Conservation (phyloP, 2,888 invertebrate genomes). For the Bombyx huttoni region DNA sequence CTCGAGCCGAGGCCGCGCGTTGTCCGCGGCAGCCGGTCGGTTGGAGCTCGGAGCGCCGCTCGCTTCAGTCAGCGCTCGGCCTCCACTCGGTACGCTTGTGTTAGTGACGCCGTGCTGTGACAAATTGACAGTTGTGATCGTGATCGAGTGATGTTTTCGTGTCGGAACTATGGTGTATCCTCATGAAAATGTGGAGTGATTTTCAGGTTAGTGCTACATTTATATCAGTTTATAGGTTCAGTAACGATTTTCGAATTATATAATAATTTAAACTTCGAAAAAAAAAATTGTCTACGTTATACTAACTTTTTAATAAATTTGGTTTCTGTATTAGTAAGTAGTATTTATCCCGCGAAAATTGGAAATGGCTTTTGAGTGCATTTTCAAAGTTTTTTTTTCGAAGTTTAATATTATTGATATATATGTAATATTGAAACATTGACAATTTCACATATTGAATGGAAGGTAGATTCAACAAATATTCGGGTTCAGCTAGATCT, state of each 20-base stretch:
- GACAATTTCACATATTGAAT: neutral
- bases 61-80: conserved; percentile 63
- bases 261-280: neutral
- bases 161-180: conserved; percentile 71
- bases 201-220: conserved; percentile 52
- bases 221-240: neutral
- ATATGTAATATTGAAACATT: neutral
- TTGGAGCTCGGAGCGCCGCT: conserved; percentile 4
- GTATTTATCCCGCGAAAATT: no score
- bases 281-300: neutral
- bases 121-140: conserved; percentile 70
- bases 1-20: conserved; percentile 19
- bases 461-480: neutral
- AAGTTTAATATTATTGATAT: neutral
- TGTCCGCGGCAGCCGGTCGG: conserved; percentile 21
- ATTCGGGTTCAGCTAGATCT: neutral
- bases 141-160: conserved; percentile 70
- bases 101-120: conserved; percentile 56
- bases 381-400: neutral
- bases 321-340: no score
- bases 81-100: conserved; percentile 44
- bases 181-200: conserved; percentile 73
- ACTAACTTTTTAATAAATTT: no score
- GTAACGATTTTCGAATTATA: neutral
- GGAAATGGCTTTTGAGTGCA: neutral